Evolutionary conservation across 2,888 invertebrate genomes (phyloP).

Genomic region (Argyresthia goedartella): DNA sequence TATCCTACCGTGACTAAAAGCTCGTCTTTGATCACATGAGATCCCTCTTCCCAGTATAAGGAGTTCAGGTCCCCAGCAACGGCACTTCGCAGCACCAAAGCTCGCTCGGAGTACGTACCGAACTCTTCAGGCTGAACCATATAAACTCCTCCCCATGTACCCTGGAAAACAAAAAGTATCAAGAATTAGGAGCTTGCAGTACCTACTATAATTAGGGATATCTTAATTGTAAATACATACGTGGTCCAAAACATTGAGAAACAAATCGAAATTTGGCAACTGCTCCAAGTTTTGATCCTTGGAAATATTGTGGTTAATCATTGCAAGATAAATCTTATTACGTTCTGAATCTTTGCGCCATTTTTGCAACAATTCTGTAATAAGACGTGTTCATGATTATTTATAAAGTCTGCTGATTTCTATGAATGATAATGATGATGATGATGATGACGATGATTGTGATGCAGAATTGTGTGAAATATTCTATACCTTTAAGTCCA

Average conservation of each 20-base stretch:
- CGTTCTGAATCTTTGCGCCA: constrained; percentile 12
- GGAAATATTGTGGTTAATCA: constrained; percentile 13
- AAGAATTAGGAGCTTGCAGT: background rate
- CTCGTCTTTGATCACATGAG: constrained; percentile 8
- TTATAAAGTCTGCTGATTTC: background rate
- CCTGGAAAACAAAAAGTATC: constrained; percentile 10
- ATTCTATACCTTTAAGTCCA: constrained; percentile 13
- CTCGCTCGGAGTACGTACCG: background rate
- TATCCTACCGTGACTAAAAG: constrained; percentile 17
- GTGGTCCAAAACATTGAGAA: constrained; percentile 14
- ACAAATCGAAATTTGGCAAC: constrained; percentile 14
- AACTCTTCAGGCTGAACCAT: constrained; percentile 11
- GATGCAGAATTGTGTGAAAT: too few relatives aligned
- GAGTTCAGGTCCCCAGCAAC: constrained; percentile 19
- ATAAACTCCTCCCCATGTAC: constrained; percentile 21
- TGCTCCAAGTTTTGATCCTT: constrained; percentile 14
- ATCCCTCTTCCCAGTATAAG: constrained; percentile 21
- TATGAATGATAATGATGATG: too few relatives aligned
- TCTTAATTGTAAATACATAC: constrained; percentile 11
- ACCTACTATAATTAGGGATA: background rate
- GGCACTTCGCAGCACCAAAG: constrained; percentile 14
- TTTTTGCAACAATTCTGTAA: constrained; percentile 12
- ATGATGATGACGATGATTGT: too few relatives aligned
- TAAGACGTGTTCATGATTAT: background rate
- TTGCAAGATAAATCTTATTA: constrained; percentile 14